Conservation (phyloP, 2,797 vertebrate genomes). For the Rachycentron canadum region DNA sequence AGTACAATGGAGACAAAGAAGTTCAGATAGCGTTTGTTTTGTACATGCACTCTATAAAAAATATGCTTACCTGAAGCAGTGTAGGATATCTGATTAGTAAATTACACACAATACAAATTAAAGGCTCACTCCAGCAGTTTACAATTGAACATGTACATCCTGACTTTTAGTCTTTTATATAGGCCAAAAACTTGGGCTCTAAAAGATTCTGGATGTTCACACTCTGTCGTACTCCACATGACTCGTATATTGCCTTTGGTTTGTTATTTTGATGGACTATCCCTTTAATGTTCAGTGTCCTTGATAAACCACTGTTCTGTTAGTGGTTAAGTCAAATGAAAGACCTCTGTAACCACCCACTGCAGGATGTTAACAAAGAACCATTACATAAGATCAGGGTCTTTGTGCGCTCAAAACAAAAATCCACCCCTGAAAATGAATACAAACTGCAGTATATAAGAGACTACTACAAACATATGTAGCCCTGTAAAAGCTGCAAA, state of each 20-base stretch:
- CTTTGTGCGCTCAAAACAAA: background rate
- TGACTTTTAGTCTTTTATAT: background rate
- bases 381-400: background rate
- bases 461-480: background rate
- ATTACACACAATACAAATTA: background rate
- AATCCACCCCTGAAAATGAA: background rate
- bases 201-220: background rate
- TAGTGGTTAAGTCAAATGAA: constrained; percentile 2
- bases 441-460: background rate
- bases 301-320: constrained; percentile 1
- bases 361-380: constrained; percentile 17
- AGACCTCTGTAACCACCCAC: background rate
- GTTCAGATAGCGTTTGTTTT: background rate
- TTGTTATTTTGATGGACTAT: background rate
- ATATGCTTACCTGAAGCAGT: background rate
- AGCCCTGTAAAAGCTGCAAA: background rate
- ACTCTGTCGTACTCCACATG: too few species aligned
- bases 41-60: too few species aligned
- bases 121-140: background rate
- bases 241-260: background rate
- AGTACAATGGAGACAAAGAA: background rate
- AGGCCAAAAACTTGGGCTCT: too few species aligned
- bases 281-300: background rate
- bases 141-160: background rate
- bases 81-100: background rate